Evolutionary conservation across 2,113 vertebrate species (phyloP), one percentile per base, ranked within the genome.

Genomic region (Panurus biarmicus): DNA sequence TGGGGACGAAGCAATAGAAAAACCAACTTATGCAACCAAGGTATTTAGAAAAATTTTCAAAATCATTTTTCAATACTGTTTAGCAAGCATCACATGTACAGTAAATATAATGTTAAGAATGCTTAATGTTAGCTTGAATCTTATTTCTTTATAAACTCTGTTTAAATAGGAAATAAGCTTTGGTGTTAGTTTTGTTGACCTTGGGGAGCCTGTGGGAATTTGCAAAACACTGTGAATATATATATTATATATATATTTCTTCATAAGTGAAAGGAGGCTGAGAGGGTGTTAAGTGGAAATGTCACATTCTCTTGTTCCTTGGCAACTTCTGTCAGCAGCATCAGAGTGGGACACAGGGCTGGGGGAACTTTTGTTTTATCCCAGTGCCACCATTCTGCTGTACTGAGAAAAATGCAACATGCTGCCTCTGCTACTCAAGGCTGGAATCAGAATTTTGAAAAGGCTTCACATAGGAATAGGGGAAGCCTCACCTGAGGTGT

Each of bases 1-100:
- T 48, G 99, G 99, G 60, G 99, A 99, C 62, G 99, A 99, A 98
- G 99, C 99, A 82, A 98, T 99, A 96, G 99, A 99, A 97, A 99
- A 99, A 95, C 99, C 99, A 92, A 97, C 98, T 53, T 99, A 99
- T 76, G 98, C 99, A 96, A 99, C 99, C 83, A 99, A 99, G 98
- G 99, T 99, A 98, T 74, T 65, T 89, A 74, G 33, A 86, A 31
- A 78, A 87, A 22, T 42, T 45, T 15, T 81, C 10, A 45, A 73
- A 77, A 66, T 57, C 9, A 35, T 74, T 90, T 76, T 76, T 35
- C 51, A 38, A 1, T 74, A 17, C 22, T 70, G 6, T 84, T 94
- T 36, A 54, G 21, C 65, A 94, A 93, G 21, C 29, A 17, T 69
- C 36, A 19, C 1, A 3, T 50, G 5, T 81, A 51, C 8, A 72